Evolutionary conservation across 2,888 invertebrate species (phyloP), one percentile per base, ranked within the genome.

Genomic region (Macrophya alboannulata): DNA sequence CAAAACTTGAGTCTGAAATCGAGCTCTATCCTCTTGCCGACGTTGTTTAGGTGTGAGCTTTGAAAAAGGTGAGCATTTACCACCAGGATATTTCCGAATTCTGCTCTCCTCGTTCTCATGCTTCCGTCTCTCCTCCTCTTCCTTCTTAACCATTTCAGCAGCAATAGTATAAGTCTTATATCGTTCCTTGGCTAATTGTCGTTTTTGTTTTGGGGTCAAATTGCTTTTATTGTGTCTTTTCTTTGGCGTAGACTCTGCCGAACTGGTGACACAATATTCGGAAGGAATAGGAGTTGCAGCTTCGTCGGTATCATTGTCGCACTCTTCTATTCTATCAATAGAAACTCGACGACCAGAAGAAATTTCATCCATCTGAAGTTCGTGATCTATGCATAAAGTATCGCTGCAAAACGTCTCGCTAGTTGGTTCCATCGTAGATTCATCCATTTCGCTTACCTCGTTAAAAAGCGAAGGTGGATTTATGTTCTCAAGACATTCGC

Each of bases 101-200:
- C 85, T 88, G 90, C 79, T 92, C 90, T 5, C 89, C 88, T 9
- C 89, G 86, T 90, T 89, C 71, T 90, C 89, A 65, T 71, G 59
- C 87, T 86, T 89, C 87, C 82, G 86, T 87, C 74, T 87, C 76
- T 86, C 86, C 76, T 90, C 91, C 84, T 94, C 94, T 86, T 94
- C 94, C 76, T 94, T 93, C 89, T 94, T 94, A 2, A 95, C 94
- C 90, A 96, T 94, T 86, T 95, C 95, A 0, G 95, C 96, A 0
- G 96, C 96, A 65, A 98, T 97, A 0, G 97, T 97, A 91, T 98
- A 98, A 0, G 98, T 98, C 92, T 96, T 97, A 91, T 96, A 97
- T 86, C 98, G 95, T 89, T 98, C 97, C 91, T 97, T 97, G 1
- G 96, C 95, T 59, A 96, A 93, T 88, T 96, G 96, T 65, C 98